phyloP scores from a whole-genome alignment of 2,797 vertebrate species.

The Amblyopsis hoosieri region DNA sequence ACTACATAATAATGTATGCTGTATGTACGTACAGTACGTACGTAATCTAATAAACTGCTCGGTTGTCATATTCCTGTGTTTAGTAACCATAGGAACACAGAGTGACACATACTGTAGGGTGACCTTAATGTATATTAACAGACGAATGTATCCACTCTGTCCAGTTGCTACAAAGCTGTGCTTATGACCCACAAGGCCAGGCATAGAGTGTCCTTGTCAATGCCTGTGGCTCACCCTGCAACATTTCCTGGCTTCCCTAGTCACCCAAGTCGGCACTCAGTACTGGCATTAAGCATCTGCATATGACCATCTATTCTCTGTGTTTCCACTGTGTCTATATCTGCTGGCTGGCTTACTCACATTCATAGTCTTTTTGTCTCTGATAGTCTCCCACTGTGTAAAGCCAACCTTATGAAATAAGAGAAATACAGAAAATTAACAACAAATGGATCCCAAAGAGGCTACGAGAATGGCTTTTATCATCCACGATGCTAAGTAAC shows the following conservation, averaged over 20 bases:
- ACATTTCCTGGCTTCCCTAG: conserved; percentile 27
- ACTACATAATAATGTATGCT: too few relatives aligned
- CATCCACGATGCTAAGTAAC: conserved; percentile 7
- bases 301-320: conserved; percentile 17
- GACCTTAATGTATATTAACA: conserved; percentile 29
- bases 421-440: conserved; percentile 37
- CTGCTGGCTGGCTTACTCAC: conserved; percentile 21
- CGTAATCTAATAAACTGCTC: neutral
- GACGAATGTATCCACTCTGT: conserved; percentile 19
- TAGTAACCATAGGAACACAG: conserved; percentile 18
- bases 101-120: conserved; percentile 10
- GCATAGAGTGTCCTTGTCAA: conserved; percentile 28
- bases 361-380: conserved; percentile 24
- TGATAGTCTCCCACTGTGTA: conserved; percentile 23
- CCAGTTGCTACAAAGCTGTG: conserved; percentile 21
- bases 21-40: neutral
- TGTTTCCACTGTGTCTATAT: conserved; percentile 35
- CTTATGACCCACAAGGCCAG: conserved; percentile 35
- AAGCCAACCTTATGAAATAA: conserved; percentile 50
- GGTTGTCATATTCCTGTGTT: conserved; percentile 2
- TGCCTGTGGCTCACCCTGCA: conserved; percentile 23
- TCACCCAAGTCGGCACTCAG: conserved; percentile 27
- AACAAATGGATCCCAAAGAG: conserved; percentile 22
- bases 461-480: conserved; percentile 18
- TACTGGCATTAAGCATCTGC: conserved; percentile 9